Percentiles rank a stretch among this genome's conserved stretches.
These are phyloP conservation scores for Hippoglossus hippoglossus DNA, from an alignment of 2,797 vertebrate species.

Conservation along the genomic window DNA sequence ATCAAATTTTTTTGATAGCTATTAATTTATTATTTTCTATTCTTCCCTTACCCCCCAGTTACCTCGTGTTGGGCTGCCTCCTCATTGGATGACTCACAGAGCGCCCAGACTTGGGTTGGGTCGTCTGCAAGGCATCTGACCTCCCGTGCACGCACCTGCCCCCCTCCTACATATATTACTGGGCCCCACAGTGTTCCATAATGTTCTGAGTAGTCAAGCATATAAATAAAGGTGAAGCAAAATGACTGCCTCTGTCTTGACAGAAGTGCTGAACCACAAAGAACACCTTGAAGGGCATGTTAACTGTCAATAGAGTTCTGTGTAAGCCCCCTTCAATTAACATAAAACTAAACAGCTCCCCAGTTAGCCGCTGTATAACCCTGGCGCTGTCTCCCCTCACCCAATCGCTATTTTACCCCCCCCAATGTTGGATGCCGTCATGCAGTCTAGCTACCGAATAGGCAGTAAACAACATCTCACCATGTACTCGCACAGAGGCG, in stretches of 20 bases:
- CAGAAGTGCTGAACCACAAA: constrained; percentile 99
- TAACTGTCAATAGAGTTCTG: constrained; percentile 88
- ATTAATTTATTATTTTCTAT: constrained; percentile 52
- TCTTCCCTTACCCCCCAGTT: constrained; percentile 50
- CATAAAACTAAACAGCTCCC: constrained; percentile 87
- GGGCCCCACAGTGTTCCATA: constrained; percentile 83
- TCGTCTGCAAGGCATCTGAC: constrained; percentile 71
- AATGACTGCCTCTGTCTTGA: constrained; percentile 95
- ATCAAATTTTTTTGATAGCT: constrained; percentile 27
- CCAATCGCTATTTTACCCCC: constrained; percentile 55
- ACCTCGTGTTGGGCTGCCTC: constrained; percentile 36
- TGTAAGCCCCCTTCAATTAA: constrained; percentile 86
- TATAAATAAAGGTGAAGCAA: constrained; percentile 96
- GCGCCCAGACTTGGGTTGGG: constrained; percentile 69
- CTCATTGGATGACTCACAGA: constrained; percentile 59
- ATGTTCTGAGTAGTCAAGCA: constrained; percentile 96
- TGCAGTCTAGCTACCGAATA: constrained; percentile 69
- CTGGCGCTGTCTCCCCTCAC: constrained; percentile 67
- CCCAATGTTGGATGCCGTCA: constrained; percentile 56
- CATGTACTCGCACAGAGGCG: constrained; percentile 72
- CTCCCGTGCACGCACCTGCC: constrained; percentile 67
- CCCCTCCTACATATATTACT: constrained; percentile 77
- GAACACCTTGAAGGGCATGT: constrained; percentile 91
- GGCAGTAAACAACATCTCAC: constrained; percentile 78
- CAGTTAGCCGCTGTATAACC: constrained; percentile 78